phyloP scores from a whole-genome alignment of 2,113 vertebrate genomes.

The Channa maculata region DNA sequence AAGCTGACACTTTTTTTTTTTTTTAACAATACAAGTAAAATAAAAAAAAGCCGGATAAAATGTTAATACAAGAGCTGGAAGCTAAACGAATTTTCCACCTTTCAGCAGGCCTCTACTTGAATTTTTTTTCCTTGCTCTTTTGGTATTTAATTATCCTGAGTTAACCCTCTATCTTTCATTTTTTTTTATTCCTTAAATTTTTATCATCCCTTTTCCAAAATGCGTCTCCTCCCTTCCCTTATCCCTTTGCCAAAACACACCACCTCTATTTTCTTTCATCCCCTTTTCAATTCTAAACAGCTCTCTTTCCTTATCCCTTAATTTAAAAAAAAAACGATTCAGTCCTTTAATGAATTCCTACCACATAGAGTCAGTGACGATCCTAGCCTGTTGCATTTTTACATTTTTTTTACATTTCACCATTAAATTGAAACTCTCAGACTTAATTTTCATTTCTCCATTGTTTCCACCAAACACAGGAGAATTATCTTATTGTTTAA shows the following conservation, averaged over 20 bases:
- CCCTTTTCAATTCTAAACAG: slow-evolving; percentile 30
- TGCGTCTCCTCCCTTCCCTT: slow-evolving; percentile 4
- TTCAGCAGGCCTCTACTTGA: not conserved
- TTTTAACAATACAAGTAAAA: too few species aligned
- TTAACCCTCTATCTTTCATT: slow-evolving; percentile 21
- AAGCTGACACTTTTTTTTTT: slow-evolving; percentile 1
- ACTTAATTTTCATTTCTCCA: not conserved
- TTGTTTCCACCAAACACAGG: not conserved
- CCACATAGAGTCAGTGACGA: not conserved
- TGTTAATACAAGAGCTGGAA: too few species aligned
- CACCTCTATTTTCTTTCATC: slow-evolving; percentile 20
- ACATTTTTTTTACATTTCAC: not conserved
- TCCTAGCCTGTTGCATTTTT: slow-evolving; percentile 4
- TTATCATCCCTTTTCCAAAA: slow-evolving; percentile 12
- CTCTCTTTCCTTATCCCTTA: not conserved
- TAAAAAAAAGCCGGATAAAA: too few species aligned
- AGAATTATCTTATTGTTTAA: too few species aligned
- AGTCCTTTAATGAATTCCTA: not conserved
- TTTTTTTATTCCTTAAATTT: slow-evolving; percentile 14
- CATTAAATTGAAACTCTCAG: not conserved
- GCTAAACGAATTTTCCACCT: not conserved
- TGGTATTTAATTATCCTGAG: slow-evolving; percentile 24
- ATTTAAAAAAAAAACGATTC: too few species aligned
- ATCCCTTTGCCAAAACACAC: slow-evolving; percentile 21
- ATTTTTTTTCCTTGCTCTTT: slow-evolving; percentile 6